Percentiles rank a stretch among this genome's conserved stretches.
These are phyloP conservation scores for Cryptus armator DNA, from an alignment of 2,888 invertebrate genomes.

Conservation along the genomic window DNA sequence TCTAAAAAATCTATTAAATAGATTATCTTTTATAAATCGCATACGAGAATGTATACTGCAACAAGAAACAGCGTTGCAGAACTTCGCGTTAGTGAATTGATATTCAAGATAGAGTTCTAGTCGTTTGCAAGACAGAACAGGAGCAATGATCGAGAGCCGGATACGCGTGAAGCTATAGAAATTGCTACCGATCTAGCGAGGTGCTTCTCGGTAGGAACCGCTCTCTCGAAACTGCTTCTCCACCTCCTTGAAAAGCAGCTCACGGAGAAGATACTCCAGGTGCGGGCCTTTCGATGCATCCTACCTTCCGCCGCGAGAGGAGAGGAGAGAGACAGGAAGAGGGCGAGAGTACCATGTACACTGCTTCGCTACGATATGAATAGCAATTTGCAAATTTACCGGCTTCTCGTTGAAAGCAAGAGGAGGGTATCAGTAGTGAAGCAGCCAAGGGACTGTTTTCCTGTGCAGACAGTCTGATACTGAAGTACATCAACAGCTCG, in stretches of 20 bases:
- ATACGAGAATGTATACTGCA: not conserved
- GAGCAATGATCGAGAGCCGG: constrained; percentile 21
- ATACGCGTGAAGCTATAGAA: constrained; percentile 36
- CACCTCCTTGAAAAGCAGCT: constrained; percentile 29
- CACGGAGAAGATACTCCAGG: constrained; percentile 27
- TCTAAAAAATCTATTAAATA: not conserved
- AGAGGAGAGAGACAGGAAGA: not conserved
- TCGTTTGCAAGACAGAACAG: constrained; percentile 29
- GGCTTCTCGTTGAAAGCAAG: constrained; percentile 13
- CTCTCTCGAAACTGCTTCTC: constrained; percentile 44
- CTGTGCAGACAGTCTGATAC: constrained; percentile 14
- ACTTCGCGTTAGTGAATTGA: constrained; percentile 35
- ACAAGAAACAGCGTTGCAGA: not conserved
- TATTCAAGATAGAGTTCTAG: constrained; percentile 39
- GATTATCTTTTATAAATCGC: not conserved
- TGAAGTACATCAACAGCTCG: constrained; percentile 22
- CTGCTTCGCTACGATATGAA: constrained; percentile 59
- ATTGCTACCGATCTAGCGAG: constrained; percentile 31
- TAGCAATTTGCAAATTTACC: constrained; percentile 70
- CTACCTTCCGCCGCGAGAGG: not conserved
- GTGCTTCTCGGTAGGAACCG: constrained; percentile 20
- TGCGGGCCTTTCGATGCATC: constrained; percentile 49
- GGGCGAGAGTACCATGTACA: constrained; percentile 36
- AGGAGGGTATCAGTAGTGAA: constrained; percentile 18
- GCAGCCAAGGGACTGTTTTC: constrained; percentile 17